These are phyloP conservation scores for Apodemus sylvaticus DNA, from an alignment of 2,113 vertebrate genomes.

Conservation along the genomic window DNA sequence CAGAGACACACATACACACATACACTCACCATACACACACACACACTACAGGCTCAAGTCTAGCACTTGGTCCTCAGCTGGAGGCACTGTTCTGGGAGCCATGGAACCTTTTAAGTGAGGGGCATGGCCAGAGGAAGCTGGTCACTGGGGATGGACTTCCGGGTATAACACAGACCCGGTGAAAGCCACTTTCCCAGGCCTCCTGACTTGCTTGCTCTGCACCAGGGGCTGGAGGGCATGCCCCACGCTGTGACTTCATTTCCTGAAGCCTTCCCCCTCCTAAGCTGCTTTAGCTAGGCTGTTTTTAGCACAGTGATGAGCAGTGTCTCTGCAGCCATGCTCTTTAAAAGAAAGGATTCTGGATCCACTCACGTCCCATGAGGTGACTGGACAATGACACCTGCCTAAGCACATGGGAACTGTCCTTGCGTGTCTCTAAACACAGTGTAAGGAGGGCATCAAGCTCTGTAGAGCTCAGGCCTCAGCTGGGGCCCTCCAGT, in stretches of 20 bases:
- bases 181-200: not conserved
- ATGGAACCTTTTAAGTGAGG: too few relatives aligned
- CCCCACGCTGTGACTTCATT: not conserved
- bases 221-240: too few relatives aligned
- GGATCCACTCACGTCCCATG: not conserved
- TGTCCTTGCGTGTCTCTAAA: not conserved
- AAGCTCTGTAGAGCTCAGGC: not conserved
- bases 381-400: not conserved
- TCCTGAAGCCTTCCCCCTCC: not conserved
- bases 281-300: not conserved
- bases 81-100: not conserved
- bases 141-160: not conserved
- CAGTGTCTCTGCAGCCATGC: not conserved
- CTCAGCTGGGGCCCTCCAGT: fast-evolving
- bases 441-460: not conserved
- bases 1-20: too few relatives aligned
- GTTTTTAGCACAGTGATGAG: not conserved
- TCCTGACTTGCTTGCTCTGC: not conserved
- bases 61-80: not conserved
- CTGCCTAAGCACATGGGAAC: not conserved
- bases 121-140: not conserved
- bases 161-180: not conserved
- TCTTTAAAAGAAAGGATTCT: not conserved
- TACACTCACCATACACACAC: too few relatives aligned
- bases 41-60: too few relatives aligned